Evolutionary conservation across 1,140 invertebrate species (phyloP), one percentile per base, ranked within the genome.

Genomic region (Wiebesia pumilae): DNA sequence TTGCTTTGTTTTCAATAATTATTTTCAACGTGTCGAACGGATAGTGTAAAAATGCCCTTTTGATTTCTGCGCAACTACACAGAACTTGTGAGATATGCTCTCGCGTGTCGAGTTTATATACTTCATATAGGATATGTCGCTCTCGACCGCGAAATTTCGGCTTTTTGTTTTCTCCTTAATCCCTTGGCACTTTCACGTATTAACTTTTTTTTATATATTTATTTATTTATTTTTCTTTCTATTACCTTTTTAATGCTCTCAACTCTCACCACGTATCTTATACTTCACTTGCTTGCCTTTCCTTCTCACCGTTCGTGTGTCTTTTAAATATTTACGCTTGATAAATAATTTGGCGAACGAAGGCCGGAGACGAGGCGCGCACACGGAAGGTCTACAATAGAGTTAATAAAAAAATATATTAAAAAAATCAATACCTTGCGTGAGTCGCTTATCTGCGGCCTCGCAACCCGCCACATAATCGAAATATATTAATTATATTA

Each of bases 401-500:
- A 81, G n/a, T 85, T 85, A 85, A 86, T 86, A 65, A 77, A 81
- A 40, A 47, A 81, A 73, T 79, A 58, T 21, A 7, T 38, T 1
- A 65, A 62, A 30, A 62, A 33, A 14, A 62, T 3, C 40, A 81
- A 62, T 73, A 30, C n/a, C 71, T 82, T 69, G 58, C 81, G 85
- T 38, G 85, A 51, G 43, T 54, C 81, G 58, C 73, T 87, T 73
- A 62, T 87, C 85, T 54, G 54, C 81, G 73, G 85, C 85, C 81
- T 86, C 54, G 71, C 47, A 30, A 65, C 79, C 87, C 82, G 16
- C 87, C 91, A 90, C 89, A 88, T 89, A 87, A 81, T 91, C 90
- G 89, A 91, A 93, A 94, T 94, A 93, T 93, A 87, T 93, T 93
- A 94, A 92, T 91, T 94, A 93, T 94, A 93, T 92, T 92, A 93